Percentiles rank a stretch among this genome's conserved stretches.
phyloP scores from a whole-genome alignment of 2,888 invertebrate species.

The Cryptocheilus praepositus region DNA sequence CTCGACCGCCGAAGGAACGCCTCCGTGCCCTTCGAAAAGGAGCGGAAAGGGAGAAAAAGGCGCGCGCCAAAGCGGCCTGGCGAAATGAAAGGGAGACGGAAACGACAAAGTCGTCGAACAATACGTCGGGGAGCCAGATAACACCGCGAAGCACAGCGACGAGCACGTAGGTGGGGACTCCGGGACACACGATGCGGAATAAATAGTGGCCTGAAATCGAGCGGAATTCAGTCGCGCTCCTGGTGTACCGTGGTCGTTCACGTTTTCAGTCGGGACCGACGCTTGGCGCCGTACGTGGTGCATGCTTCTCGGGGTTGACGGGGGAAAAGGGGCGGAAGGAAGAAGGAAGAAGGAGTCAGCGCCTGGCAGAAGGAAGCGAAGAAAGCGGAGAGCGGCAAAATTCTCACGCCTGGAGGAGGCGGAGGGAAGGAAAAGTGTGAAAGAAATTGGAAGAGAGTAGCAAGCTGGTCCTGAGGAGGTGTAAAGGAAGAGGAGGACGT shows the following conservation, averaged over 20 bases:
- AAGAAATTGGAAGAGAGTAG: too few relatives aligned
- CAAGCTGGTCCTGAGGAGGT: too few relatives aligned
- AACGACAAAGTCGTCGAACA: conserved; percentile 51
- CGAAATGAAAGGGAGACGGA: conserved; percentile 37
- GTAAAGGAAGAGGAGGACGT: too few relatives aligned
- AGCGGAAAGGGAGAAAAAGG: not conserved
- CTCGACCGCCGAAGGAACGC: too few relatives aligned
- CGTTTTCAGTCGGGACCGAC: conserved; percentile 22
- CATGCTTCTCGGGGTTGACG: not conserved
- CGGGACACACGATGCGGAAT: conserved; percentile 60
- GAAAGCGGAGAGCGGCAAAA: too few relatives aligned
- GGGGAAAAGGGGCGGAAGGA: not conserved
- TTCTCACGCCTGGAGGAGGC: too few relatives aligned
- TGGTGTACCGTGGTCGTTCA: conserved; percentile 47
- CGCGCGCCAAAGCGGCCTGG: not conserved
- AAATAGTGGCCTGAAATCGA: conserved; percentile 67
- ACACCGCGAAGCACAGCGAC: conserved; percentile 44
- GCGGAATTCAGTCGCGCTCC: conserved; percentile 63
- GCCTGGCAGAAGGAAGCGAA: too few relatives aligned
- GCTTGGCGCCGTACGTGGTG: not conserved
- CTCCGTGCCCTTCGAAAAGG: not conserved
- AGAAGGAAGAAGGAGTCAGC: too few relatives aligned
- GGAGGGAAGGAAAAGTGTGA: too few relatives aligned
- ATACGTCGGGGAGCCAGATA: conserved; percentile 53
- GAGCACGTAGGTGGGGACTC: conserved; percentile 60